Evolutionary conservation across 2,797 vertebrate species (phyloP).

Genomic region (Enteromius treurensis): DNA sequence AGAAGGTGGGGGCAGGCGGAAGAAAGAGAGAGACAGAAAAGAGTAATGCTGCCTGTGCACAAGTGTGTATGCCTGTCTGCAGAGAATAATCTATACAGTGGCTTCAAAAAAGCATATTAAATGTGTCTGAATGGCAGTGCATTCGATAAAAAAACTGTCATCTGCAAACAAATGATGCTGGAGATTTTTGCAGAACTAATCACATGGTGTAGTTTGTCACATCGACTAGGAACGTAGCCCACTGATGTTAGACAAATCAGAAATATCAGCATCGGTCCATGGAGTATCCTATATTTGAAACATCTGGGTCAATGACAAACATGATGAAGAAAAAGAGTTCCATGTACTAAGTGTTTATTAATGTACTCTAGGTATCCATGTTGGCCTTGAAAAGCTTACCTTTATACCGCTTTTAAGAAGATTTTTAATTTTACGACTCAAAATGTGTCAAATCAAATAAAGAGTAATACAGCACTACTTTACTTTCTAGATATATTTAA

Average conservation of each 20-base stretch:
- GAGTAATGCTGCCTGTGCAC: conserved; percentile 59
- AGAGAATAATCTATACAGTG: conserved; percentile 30
- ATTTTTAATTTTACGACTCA: not conserved
- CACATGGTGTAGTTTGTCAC: not conserved
- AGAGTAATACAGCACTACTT: not conserved
- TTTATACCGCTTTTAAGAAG: not conserved
- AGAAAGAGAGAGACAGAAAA: conserved; percentile 58
- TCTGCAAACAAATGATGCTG: not conserved
- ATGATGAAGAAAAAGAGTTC: not conserved
- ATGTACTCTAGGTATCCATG: not conserved
- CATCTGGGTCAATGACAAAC: not conserved
- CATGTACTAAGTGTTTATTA: not conserved
- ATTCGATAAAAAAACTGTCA: not conserved
- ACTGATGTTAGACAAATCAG: not conserved
- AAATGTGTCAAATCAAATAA: not conserved
- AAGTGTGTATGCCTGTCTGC: conserved; percentile 62
- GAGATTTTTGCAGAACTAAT: not conserved
- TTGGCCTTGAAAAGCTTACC: not conserved
- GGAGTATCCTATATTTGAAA: not conserved
- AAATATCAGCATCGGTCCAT: not conserved
- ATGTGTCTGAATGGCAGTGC: not conserved
- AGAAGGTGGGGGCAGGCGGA: conserved; percentile 43
- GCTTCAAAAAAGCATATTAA: not conserved
- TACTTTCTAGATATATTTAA: not conserved
- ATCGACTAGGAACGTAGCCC: not conserved